These are phyloP conservation scores for Drosophila sproati DNA, from an alignment of 1,140 invertebrate genomes.

Conservation along the genomic window DNA sequence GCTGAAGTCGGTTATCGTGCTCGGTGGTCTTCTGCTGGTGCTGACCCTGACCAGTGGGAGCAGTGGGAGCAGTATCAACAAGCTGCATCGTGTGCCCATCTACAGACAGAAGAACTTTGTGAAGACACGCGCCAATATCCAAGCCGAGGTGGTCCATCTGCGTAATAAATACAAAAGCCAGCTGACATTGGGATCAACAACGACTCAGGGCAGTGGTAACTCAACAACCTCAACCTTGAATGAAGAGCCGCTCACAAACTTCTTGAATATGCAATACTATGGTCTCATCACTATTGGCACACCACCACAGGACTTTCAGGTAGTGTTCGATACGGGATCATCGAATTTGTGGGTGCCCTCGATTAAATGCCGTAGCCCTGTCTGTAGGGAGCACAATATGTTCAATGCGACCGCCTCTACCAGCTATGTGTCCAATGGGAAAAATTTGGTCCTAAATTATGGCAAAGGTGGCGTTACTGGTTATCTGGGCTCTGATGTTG, in stretches of 20 bases:
- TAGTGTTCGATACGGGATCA: constrained; percentile 99
- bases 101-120: constrained; percentile 15
- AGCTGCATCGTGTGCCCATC: constrained; percentile 38
- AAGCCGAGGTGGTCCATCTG: constrained; percentile 14
- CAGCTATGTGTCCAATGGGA: constrained; percentile 94
- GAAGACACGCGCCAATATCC: constrained; percentile 15
- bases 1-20: constrained; percentile 17
- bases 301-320: constrained; percentile 96
- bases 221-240: not conserved
- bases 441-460: constrained; percentile 95
- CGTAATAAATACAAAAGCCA: constrained; percentile 19
- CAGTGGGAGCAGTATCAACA: not conserved
- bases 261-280: constrained; percentile 98
- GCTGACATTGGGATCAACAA: not conserved
- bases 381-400: constrained; percentile 92
- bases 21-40: constrained; percentile 2
- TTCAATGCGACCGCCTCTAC: constrained; percentile 94
- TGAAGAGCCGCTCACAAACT: constrained; percentile 94
- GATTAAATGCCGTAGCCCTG: constrained; percentile 93
- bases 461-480: constrained; percentile 97
- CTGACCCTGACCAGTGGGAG: not conserved
- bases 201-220: not conserved
- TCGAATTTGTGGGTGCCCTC: constrained; percentile 99
- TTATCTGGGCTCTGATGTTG: constrained; percentile 94
- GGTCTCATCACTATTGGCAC: constrained; percentile 96